Conservation (phyloP, 2,797 vertebrate species). For the Pipistrellus kuhlii region DNA sequence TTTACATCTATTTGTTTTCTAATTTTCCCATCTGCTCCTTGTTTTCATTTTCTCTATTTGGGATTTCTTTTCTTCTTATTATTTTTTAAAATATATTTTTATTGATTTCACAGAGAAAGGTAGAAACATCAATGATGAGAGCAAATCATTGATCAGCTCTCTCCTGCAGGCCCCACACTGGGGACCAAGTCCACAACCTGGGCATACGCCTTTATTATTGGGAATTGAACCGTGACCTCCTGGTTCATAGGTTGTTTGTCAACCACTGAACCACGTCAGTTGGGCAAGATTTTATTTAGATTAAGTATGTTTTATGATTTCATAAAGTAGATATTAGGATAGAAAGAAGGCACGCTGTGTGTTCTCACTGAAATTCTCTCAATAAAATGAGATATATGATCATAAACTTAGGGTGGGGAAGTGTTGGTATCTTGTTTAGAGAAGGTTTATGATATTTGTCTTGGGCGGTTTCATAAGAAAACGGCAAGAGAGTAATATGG, state of each 20-base stretch:
- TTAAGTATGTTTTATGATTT: not conserved
- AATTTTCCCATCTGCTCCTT: not conserved
- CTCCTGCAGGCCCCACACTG: too few species aligned
- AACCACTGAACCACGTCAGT: too few species aligned
- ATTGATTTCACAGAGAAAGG: too few species aligned
- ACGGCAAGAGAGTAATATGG: not conserved
- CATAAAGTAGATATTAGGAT: not conserved
- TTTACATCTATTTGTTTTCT: constrained; percentile 31
- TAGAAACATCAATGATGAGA: too few species aligned
- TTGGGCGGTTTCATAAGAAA: not conserved
- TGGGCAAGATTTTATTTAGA: constrained; percentile 7
- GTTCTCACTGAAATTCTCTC: constrained; percentile 15
- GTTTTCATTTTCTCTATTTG: constrained; percentile 7
- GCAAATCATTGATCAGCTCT: too few species aligned
- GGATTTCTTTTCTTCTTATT: constrained; percentile 1
- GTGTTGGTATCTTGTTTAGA: not conserved
- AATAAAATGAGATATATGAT: not conserved
- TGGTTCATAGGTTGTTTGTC: too few species aligned
- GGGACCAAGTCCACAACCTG: too few species aligned
- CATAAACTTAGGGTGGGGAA: not conserved
- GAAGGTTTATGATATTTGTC: not conserved
- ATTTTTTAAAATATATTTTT: too few species aligned
- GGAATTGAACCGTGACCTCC: too few species aligned
- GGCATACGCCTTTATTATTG: too few species aligned
- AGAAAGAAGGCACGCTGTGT: not conserved